phyloP scores from a whole-genome alignment of 2,888 invertebrate genomes.

The Dasypogon diadema region DNA sequence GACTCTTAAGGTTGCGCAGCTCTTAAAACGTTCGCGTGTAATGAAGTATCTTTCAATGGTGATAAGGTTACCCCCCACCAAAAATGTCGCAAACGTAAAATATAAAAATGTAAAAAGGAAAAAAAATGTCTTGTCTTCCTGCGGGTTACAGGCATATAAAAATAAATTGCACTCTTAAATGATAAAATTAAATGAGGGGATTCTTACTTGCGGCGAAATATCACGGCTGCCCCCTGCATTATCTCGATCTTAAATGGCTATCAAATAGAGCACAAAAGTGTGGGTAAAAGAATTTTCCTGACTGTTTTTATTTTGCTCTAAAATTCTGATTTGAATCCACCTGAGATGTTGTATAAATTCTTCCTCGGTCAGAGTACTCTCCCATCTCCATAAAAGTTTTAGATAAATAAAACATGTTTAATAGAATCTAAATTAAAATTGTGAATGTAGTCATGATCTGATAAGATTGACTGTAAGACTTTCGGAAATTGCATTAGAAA shows the following conservation, averaged over 20 bases:
- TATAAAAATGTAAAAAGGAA: conserved; percentile 45
- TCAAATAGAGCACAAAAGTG: conserved; percentile 1
- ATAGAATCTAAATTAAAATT: no score
- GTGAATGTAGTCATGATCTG: no score
- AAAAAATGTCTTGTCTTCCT: conserved; percentile 48
- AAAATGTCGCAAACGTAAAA: conserved; percentile 12
- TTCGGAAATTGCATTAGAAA: no score
- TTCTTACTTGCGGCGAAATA: conserved; percentile 3
- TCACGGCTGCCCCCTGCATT: conserved; percentile 24
- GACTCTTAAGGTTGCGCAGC: conserved; percentile 41
- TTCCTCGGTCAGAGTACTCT: no score
- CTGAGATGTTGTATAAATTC: no score
- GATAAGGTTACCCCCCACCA: conserved; percentile 45
- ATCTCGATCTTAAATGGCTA: conserved; percentile 45
- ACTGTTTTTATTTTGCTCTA: no score
- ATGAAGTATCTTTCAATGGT: conserved; percentile 52
- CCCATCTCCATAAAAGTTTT: no score
- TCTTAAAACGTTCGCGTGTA: conserved; percentile 50
- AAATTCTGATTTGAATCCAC: no score
- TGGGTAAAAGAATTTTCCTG: no score
- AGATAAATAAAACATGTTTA: no score
- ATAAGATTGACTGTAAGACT: no score
- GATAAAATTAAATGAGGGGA: conserved; percentile 54
- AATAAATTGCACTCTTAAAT: conserved; percentile 54
- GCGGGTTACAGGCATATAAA: conserved; percentile 55